Conservation (phyloP, 2,888 invertebrate species). For the Amiota communis region DNA sequence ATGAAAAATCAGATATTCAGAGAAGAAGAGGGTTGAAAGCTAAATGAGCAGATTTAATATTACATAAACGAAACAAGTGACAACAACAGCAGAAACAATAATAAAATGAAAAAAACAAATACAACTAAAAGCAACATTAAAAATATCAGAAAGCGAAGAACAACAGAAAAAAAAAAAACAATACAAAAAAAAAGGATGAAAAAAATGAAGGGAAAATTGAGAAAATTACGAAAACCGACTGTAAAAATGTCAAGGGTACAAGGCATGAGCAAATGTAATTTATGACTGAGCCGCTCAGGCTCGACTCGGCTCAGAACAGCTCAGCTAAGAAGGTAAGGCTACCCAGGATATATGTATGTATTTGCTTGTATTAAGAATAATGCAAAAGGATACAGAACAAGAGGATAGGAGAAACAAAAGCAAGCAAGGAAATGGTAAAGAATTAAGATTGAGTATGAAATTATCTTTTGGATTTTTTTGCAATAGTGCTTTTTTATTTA, state of each 20-base stretch:
- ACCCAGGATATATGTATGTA: not conserved
- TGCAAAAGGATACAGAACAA: conserved; percentile 7
- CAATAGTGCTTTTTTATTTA: conserved; percentile 28
- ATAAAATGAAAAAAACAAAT: conserved; percentile 13
- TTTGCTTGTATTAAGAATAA: conserved; percentile 23
- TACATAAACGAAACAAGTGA: conserved; percentile 60
- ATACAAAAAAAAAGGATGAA: conserved; percentile 8
- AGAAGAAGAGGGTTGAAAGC: conserved; percentile 14
- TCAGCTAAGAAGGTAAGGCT: not conserved
- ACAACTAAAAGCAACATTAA: conserved; percentile 1
- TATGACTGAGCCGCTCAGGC: conserved; percentile 23
- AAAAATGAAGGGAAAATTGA: conserved; percentile 41
- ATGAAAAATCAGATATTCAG: too few species aligned
- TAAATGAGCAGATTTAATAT: conserved; percentile 56
- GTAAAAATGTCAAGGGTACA: conserved; percentile 53
- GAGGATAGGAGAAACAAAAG: conserved; percentile 14
- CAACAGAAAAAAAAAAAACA: conserved; percentile 10
- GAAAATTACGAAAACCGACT: conserved; percentile 42
- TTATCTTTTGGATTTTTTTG: conserved; percentile 15
- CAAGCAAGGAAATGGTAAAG: conserved; percentile 29
- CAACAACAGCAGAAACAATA: conserved; percentile 35
- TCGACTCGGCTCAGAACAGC: not conserved
- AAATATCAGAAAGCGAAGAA: not conserved
- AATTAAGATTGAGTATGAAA: conserved; percentile 29
- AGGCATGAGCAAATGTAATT: conserved; percentile 25